Conservation (phyloP, 2,888 invertebrate species). For the Ariolimax columbianus region DNA sequence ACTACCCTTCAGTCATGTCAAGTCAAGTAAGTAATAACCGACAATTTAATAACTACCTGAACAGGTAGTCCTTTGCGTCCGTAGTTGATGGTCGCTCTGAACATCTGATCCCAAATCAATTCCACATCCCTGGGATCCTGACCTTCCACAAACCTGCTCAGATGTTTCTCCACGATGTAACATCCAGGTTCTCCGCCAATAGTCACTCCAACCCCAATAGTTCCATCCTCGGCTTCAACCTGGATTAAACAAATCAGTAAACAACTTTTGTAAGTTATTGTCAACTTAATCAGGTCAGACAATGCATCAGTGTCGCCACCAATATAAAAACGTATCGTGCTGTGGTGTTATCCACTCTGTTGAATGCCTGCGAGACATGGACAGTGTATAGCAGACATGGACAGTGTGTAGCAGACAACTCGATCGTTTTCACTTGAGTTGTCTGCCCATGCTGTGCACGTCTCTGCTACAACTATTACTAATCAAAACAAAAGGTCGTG, state of each 20-base stretch:
- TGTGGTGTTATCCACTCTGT: no score
- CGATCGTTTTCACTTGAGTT: no score
- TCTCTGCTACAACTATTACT: no score
- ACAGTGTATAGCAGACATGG: no score
- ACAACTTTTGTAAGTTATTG: not conserved
- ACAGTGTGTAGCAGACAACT: no score
- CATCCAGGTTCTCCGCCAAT: conserved; percentile 76
- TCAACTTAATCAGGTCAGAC: no score
- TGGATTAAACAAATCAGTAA: not conserved
- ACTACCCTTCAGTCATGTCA: no score
- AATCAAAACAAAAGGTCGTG: no score
- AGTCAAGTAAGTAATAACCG: not conserved
- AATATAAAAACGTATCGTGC: no score
- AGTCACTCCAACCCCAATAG: conserved; percentile 73
- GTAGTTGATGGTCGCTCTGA: conserved; percentile 73
- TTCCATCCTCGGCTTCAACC: conserved; percentile 74
- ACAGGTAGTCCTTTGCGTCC: conserved; percentile 71
- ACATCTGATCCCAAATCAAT: conserved; percentile 75
- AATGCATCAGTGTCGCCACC: no score
- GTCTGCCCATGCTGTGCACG: no score
- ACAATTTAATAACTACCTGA: conserved; percentile 25
- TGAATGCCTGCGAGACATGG: no score
- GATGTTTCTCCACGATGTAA: conserved; percentile 74
- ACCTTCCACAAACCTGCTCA: conserved; percentile 75
- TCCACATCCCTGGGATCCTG: conserved; percentile 75